Conservation (phyloP, 1,140 invertebrate genomes). For the Cylas formicarius region DNA sequence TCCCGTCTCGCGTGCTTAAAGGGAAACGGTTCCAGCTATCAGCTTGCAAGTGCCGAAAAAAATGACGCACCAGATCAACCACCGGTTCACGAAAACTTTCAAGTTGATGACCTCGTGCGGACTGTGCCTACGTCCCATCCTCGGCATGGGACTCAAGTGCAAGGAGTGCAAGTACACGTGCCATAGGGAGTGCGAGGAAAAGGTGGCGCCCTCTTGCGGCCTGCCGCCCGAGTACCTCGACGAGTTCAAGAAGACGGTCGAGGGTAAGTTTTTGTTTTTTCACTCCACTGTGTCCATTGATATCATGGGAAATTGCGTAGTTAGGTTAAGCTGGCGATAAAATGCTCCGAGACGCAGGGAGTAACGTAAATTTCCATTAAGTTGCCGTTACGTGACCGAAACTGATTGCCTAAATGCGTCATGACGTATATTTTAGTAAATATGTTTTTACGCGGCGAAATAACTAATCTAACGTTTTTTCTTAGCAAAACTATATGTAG, state of each 20-base stretch:
- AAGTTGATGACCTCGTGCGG: constrained; percentile 86
- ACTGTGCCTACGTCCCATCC: constrained; percentile 86
- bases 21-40: constrained; percentile 24
- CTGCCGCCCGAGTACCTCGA: constrained; percentile 76
- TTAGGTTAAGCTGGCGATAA: too few relatives aligned
- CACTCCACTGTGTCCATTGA: background rate
- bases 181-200: constrained; percentile 76
- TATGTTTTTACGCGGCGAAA: too few relatives aligned
- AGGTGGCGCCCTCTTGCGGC: constrained; percentile 87
- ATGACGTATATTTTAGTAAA: too few relatives aligned
- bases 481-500: too few relatives aligned
- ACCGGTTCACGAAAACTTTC: constrained; percentile 82
- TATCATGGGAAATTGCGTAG: background rate
- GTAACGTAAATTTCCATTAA: background rate
- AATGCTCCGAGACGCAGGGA: background rate
- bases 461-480: too few relatives aligned
- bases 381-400: too few relatives aligned
- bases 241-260: constrained; percentile 59
- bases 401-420: too few relatives aligned
- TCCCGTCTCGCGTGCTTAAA: too few relatives aligned
- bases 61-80: constrained; percentile 87
- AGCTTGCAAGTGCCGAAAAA: constrained; percentile 42
- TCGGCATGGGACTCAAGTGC: constrained; percentile 78
- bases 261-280: constrained; percentile 15
- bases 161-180: constrained; percentile 95